Evolutionary conservation across 2,888 invertebrate genomes (phyloP).

Genomic region (Eupithecia exiguata): DNA sequence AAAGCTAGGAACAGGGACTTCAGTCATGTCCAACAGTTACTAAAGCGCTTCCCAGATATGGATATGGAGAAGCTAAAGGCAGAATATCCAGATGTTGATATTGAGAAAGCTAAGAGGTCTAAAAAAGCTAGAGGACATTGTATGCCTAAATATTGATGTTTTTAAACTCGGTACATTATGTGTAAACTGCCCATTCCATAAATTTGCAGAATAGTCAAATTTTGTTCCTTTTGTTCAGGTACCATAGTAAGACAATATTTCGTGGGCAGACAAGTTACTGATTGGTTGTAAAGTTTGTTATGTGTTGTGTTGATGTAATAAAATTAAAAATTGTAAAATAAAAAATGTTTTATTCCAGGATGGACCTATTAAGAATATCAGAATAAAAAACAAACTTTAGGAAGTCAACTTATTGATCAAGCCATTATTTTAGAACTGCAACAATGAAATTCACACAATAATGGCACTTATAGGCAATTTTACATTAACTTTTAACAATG

Average conservation of each 20-base stretch:
- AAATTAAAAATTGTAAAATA: not conserved
- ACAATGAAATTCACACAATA: not conserved
- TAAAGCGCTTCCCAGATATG: constrained; percentile 90
- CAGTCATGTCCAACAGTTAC: constrained; percentile 87
- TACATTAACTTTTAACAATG: no score
- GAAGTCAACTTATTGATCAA: not conserved
- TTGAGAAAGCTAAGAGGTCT: constrained; percentile 85
- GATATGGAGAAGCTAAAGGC: constrained; percentile 87
- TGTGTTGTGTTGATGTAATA: not conserved
- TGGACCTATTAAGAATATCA: not conserved
- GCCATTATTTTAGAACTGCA: not conserved
- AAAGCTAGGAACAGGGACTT: constrained; percentile 85
- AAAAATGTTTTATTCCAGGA: not conserved
- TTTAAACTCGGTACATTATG: not conserved
- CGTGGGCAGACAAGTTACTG: not conserved
- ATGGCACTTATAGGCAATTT: no score
- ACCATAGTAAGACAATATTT: not conserved
- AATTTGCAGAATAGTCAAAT: not conserved
- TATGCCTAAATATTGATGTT: constrained; percentile 72
- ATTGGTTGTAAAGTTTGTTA: not conserved
- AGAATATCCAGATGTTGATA: constrained; percentile 90
- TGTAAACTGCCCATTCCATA: not conserved
- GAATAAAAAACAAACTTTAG: not conserved
- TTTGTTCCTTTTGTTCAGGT: not conserved
- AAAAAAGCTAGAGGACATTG: constrained; percentile 86